Percentiles rank a stretch among this genome's conserved stretches.
Evolutionary conservation across 1,140 invertebrate genomes (phyloP).

Genomic region (Spodoptera frugiperda): DNA sequence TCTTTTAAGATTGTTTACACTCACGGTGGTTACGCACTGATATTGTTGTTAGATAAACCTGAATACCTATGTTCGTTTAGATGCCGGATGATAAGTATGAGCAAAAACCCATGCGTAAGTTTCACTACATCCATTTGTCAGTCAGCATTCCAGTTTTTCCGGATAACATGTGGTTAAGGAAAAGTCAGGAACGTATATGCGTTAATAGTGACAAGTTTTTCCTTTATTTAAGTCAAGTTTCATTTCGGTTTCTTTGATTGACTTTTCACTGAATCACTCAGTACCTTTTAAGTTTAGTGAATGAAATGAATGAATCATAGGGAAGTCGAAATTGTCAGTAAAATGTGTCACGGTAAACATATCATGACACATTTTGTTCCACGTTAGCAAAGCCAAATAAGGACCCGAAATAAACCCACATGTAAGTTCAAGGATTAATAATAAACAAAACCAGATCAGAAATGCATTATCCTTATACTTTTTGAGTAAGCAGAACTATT

Average conservation of each 20-base stretch:
- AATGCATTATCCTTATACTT: too few species aligned
- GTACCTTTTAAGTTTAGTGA: neutral
- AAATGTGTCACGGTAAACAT: neutral
- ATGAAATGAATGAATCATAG: neutral
- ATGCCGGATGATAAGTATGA: slow-evolving; percentile 7
- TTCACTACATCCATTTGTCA: slow-evolving; percentile 7
- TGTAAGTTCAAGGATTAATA: too few species aligned
- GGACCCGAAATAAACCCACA: too few species aligned
- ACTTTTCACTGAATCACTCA: neutral
- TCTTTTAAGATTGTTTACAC: slow-evolving; percentile 32
- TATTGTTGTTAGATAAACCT: slow-evolving; percentile 31
- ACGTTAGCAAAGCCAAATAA: neutral
- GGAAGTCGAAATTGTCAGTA: neutral
- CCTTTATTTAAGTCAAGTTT: neutral
- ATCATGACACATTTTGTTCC: slow-evolving; percentile 4
- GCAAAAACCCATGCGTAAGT: slow-evolving; percentile 3
- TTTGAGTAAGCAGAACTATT: too few species aligned
- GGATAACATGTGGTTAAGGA: neutral
- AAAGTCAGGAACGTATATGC: slow-evolving; percentile 5
- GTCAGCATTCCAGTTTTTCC: neutral
- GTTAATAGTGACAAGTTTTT: slow-evolving; percentile 6
- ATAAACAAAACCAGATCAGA: too few species aligned
- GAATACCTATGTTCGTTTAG: neutral
- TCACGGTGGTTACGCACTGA: slow-evolving; percentile 15
- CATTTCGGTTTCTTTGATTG: neutral